Conservation (phyloP, 2,797 vertebrate genomes). For the Chrosomus eos region DNA sequence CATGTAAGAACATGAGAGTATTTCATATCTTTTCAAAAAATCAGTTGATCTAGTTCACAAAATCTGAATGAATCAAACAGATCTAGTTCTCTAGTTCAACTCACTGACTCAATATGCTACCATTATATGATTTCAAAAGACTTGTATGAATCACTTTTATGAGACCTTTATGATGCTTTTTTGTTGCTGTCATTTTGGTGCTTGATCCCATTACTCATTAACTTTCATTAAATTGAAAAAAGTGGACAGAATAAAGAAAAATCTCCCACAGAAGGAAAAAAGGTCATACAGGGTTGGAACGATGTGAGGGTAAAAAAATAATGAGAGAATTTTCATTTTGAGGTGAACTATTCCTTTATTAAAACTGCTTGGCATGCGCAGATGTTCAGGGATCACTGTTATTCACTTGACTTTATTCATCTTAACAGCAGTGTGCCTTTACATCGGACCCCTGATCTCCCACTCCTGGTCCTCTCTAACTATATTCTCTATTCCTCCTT, state of each 20-base stretch:
- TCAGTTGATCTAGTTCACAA: neutral
- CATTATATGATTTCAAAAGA: neutral
- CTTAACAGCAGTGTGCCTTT: constrained; percentile 37
- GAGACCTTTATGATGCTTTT: neutral
- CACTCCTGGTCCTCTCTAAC: constrained; percentile 31
- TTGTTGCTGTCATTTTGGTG: neutral
- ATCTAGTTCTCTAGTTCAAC: neutral
- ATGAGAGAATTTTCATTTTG: neutral
- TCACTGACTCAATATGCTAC: neutral
- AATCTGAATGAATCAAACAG: neutral
- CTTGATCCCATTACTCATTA: neutral
- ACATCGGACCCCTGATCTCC: constrained; percentile 29
- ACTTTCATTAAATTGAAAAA: neutral
- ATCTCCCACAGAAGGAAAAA: neutral
- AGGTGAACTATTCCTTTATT: neutral
- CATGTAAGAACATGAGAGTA: neutral
- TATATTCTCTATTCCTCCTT: constrained; percentile 21
- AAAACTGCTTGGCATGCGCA: neutral
- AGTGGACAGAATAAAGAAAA: neutral
- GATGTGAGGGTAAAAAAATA: neutral
- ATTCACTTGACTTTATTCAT: constrained; percentile 44
- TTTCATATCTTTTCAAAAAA: neutral
- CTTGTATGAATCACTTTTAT: neutral
- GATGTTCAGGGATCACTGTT: constrained; percentile 48
- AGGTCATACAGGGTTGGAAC: neutral